Conservation (phyloP, 2,888 invertebrate genomes). For the Melanophora roralis region DNA sequence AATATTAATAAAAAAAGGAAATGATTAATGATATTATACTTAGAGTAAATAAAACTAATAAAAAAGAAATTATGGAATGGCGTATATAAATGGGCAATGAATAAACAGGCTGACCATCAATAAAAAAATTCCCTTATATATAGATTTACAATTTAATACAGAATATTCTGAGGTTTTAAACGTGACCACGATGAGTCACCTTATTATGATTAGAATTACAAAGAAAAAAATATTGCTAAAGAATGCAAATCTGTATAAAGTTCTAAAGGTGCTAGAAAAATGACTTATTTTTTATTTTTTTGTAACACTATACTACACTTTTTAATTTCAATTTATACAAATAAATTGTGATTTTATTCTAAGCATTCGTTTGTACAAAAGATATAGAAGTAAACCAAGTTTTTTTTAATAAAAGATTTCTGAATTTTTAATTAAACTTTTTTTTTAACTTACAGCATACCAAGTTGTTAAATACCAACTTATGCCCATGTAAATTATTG, state of each 20-base stretch:
- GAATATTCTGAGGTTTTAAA: slow-evolving; percentile 26
- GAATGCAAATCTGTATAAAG: background rate
- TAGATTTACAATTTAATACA: background rate
- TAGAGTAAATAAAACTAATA: background rate
- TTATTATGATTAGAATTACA: background rate
- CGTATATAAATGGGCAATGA: background rate
- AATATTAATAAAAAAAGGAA: background rate
- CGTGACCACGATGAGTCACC: slow-evolving; percentile 15
- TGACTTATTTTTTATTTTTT: slow-evolving; percentile 6
- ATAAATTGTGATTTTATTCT: slow-evolving; percentile 1
- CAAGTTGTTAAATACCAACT: no score
- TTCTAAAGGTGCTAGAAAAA: background rate
- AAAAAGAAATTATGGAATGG: background rate
- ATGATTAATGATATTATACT: background rate
- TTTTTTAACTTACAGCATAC: no score
- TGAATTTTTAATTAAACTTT: background rate
- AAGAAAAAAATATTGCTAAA: background rate
- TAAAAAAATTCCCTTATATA: slow-evolving; percentile 3
- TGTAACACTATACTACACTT: background rate
- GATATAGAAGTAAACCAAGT: background rate
- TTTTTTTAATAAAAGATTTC: background rate
- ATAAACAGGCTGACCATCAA: background rate
- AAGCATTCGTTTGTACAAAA: slow-evolving; percentile 24
- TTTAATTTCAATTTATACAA: slow-evolving; percentile 16
- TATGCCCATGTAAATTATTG: no score